Conservation (phyloP, 1,140 invertebrate genomes). For the Pseudomyrmex dendroicus region DNA sequence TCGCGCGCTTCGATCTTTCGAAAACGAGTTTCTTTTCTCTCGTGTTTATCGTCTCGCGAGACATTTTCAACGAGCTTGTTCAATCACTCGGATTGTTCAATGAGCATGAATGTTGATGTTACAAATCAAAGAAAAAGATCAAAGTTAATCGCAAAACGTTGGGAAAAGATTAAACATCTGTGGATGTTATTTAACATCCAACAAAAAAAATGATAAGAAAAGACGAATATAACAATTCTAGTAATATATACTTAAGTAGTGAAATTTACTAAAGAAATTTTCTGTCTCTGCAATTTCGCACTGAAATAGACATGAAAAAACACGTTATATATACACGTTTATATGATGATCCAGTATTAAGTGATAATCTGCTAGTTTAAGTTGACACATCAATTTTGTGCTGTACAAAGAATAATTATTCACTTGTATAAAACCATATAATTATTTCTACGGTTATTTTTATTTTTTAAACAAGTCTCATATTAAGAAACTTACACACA, state of each 20-base stretch:
- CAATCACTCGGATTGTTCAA: constrained; percentile 44
- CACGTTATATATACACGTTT: neutral
- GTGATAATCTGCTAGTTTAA: neutral
- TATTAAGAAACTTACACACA: no score
- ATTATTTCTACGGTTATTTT: no score
- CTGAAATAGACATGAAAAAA: neutral
- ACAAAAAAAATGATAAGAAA: neutral
- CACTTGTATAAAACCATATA: no score
- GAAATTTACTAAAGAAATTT: neutral
- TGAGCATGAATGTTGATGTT: constrained; percentile 34
- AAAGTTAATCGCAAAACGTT: no score
- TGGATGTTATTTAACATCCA: no score
- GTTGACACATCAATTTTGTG: no score
- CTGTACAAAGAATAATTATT: no score
- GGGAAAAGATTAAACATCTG: no score
- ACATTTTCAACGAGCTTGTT: constrained; percentile 24
- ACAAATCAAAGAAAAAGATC: neutral
- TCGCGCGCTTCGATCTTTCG: constrained; percentile 31
- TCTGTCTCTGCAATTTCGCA: neutral
- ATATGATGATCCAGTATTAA: constrained; percentile 4
- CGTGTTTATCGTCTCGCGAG: constrained; percentile 7
- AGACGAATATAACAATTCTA: no score
- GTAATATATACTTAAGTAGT: no score
- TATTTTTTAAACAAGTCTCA: no score
- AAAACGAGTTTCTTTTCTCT: constrained; percentile 36